Evolutionary conservation across 2,113 vertebrate species (phyloP), one percentile per base, ranked within the genome.

Genomic region (Campylomormyrus numenius): DNA sequence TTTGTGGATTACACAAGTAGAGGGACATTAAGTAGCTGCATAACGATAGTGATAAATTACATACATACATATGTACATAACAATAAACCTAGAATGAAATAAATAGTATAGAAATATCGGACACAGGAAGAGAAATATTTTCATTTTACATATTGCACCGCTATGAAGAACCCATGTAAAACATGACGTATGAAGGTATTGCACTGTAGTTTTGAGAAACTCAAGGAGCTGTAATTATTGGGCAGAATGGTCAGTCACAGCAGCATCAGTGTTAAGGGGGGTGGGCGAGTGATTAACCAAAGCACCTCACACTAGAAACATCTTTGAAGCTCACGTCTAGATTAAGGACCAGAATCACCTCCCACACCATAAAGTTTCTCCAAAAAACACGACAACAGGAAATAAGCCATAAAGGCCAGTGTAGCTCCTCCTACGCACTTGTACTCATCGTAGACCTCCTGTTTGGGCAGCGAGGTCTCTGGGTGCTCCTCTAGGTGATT

Each of bases 381-480:
- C 21, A 24, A 48, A 85, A 27, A 85, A 49, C 17, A 85, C 1
- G 9, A 85, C 48, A 48, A 85, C 42, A 85, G 84, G 84, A 50
- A 85, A 85, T 48, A 45, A 27, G 84, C 11, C 85, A 7, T 50
- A 50, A 35, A 86, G n/a, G n/a, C 27, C 62, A 31, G n/a, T 4
- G n/a, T 0, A 31, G 10, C 9, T 42, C 35, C 13, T 80, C 31
- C 74, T 27, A 96, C 98, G 94, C 95, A 99, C 98, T 99, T 99
- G 95, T 99, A 99, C 91, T 99, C 98, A 92, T 99, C 98, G 77
- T 99, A 99, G 90, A 99, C 98, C 92, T 99, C 98, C 95, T 99
- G 98, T 92, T 99, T 99, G 92, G 98, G 98, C n/a, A 99, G 97
- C 86, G 98, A 99, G 1, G 98, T 99, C 95, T 99, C 98, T 0